These are phyloP conservation scores for Cephus pulcher DNA, from an alignment of 2,888 invertebrate species.

Conservation along the genomic window DNA sequence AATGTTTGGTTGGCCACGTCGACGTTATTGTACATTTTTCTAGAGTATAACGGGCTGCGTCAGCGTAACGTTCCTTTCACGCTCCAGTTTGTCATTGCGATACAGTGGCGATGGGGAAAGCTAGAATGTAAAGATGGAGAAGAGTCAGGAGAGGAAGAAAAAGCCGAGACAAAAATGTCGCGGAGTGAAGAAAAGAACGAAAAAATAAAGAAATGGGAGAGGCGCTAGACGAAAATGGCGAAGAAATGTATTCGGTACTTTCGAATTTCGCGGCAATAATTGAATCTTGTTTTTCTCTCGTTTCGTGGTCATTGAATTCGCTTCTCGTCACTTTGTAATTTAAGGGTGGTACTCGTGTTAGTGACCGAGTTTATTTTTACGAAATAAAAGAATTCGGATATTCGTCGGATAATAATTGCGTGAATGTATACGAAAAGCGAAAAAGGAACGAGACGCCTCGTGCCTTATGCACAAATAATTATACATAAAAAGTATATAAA, in stretches of 20 bases:
- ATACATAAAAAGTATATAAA: slow-evolving; percentile 41
- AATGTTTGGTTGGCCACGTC: slow-evolving; percentile 42
- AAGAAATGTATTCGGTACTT: background rate
- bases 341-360: background rate
- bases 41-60: slow-evolving; percentile 18
- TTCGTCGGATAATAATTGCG: background rate
- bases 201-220: background rate
- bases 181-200: slow-evolving; percentile 1
- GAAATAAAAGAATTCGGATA: background rate
- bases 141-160: background rate
- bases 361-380: background rate
- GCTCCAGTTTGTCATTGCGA: slow-evolving; percentile 35
- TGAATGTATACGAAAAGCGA: slow-evolving; percentile 9
- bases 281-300: background rate
- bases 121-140: background rate
- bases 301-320: background rate
- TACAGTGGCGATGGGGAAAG: slow-evolving; percentile 2
- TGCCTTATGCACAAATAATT: slow-evolving; percentile 42
- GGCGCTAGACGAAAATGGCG: background rate
- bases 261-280: background rate
- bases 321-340: background rate
- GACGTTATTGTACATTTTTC: slow-evolving; percentile 51
- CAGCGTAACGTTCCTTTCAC: slow-evolving; percentile 26
- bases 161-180: background rate
- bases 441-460: slow-evolving; percentile 38